These are phyloP conservation scores for Brachyhypopomus gauderio DNA, from an alignment of 2,113 vertebrate genomes.

Conservation along the genomic window DNA sequence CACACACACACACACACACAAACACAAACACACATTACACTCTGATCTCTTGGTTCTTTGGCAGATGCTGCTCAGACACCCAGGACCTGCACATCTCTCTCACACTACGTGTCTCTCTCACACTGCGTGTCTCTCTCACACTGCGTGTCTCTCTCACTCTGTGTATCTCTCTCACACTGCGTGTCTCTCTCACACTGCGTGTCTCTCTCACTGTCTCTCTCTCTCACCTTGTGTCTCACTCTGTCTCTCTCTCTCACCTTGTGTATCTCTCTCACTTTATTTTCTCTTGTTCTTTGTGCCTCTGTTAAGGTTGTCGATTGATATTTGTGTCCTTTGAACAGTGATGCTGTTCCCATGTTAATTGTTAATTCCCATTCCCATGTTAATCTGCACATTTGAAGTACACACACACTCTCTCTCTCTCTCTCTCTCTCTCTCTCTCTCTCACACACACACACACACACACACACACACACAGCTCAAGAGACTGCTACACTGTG, in stretches of 20 bases:
- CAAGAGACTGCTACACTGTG: slow-evolving; percentile 21
- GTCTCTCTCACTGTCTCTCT: neutral
- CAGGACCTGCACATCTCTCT: no score
- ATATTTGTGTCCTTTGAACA: slow-evolving; percentile 15
- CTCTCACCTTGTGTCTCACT: neutral
- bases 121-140: neutral
- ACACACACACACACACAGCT: slow-evolving; percentile 24
- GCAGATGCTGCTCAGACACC: slow-evolving; percentile 21
- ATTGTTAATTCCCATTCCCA: neutral
- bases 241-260: neutral
- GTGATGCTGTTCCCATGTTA: neutral
- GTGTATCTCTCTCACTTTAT: no score
- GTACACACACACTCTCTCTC: slow-evolving; percentile 4
- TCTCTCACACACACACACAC: slow-evolving; percentile 20
- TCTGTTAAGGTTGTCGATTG: neutral
- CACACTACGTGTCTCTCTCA: neutral
- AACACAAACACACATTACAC: neutral
- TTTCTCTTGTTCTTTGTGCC: neutral
- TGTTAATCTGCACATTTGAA: slow-evolving; percentile 7
- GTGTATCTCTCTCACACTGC: no score
- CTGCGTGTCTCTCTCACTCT: no score
- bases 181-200: no score
- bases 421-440: no score
- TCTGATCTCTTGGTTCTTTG: slow-evolving; percentile 34
- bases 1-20: no score